These are phyloP conservation scores for Myopa testacea DNA, from an alignment of 2,888 invertebrate species.

Conservation along the genomic window DNA sequence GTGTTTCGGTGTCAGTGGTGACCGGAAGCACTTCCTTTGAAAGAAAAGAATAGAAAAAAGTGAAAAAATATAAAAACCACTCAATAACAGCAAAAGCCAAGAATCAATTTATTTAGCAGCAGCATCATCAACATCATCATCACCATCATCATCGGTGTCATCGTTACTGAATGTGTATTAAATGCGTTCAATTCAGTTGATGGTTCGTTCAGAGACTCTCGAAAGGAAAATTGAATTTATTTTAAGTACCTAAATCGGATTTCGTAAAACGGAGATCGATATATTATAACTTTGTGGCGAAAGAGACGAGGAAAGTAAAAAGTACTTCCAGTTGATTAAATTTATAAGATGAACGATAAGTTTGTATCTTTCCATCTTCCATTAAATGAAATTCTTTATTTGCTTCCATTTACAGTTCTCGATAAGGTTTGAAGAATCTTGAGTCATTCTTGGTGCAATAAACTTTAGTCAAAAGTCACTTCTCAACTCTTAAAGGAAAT, in stretches of 20 bases:
- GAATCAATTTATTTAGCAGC: constrained; percentile 8
- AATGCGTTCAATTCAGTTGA: constrained; percentile 3
- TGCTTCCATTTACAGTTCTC: too few relatives aligned
- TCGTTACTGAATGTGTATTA: neutral
- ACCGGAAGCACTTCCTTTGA: neutral
- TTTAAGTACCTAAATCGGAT: too few relatives aligned
- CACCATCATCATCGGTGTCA: too few relatives aligned
- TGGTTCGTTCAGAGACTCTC: neutral
- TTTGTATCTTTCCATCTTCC: too few relatives aligned
- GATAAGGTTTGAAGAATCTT: too few relatives aligned
- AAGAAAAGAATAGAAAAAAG: neutral
- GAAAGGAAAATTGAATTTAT: neutral
- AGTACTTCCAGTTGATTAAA: neutral
- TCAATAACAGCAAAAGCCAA: constrained; percentile 1
- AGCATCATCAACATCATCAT: neutral
- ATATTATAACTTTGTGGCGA: neutral
- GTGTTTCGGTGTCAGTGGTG: neutral
- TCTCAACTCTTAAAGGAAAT: too few relatives aligned
- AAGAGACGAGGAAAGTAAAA: neutral
- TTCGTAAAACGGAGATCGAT: too few relatives aligned
- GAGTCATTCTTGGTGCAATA: too few relatives aligned
- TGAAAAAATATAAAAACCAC: neutral
- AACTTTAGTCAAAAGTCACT: too few relatives aligned
- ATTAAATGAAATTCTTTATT: too few relatives aligned
- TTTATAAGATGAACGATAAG: neutral